Conservation (phyloP, 2,888 invertebrate genomes). For the Lissocephala sabroskyi region DNA sequence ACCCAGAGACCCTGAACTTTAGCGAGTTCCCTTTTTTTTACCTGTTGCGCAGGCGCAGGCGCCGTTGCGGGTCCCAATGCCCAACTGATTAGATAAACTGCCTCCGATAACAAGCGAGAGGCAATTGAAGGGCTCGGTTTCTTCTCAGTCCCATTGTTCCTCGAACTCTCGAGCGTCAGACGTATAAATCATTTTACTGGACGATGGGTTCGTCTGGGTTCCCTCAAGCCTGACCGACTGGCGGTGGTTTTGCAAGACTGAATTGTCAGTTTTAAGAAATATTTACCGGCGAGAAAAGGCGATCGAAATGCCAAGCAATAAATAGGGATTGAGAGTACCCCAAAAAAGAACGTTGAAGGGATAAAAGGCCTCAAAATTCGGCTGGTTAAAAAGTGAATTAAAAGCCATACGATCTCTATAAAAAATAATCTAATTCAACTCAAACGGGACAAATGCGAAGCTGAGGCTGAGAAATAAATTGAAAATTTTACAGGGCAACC, state of each 20-base stretch:
- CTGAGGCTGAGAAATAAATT: conserved; percentile 16
- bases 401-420: too few relatives aligned
- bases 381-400: too few relatives aligned
- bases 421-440: background rate
- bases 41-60: conserved; percentile 54
- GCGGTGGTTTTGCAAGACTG: background rate
- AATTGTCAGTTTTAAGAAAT: background rate
- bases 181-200: conserved; percentile 47
- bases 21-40: conserved; percentile 11
- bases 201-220: background rate
- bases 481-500: conserved; percentile 14
- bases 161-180: conserved; percentile 21
- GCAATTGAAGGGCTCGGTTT: background rate
- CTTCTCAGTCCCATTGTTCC: background rate
- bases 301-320: too few relatives aligned
- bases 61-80: conserved; percentile 14
- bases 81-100: conserved; percentile 49
- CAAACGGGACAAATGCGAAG: too few relatives aligned
- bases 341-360: conserved; percentile 20
- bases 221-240: background rate
- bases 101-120: conserved; percentile 28
- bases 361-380: too few relatives aligned
- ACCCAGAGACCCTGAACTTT: too few relatives aligned
- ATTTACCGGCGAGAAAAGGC: too few relatives aligned
- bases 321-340: background rate